Base-by-base conservation (phyloP, 2,797 vertebrate genomes). In the Heliangelus exortis region DNA sequence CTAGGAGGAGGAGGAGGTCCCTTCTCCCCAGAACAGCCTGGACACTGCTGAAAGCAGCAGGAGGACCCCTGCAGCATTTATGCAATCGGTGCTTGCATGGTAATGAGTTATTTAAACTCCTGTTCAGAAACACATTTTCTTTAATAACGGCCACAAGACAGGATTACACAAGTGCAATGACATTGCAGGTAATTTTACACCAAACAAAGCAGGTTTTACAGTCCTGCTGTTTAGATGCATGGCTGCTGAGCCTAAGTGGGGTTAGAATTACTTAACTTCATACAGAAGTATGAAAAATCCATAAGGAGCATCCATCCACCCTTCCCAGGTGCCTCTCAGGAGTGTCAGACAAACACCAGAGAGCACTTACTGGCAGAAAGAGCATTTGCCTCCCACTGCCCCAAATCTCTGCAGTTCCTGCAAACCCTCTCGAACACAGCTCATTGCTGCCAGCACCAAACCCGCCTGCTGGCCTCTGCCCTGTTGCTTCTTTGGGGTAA, bases 1-100 rank as follows among this genome's bases (percentile, higher is more conserved):
- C 84, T 87, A 39, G 2, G 31, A 72, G 63, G 58, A 58, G 33
- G 31, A 72, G 63, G 58, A 59, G 34, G 25, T 4, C 8, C 34
- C 4, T 53, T 75, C 55, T 67, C 31, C 10, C 26, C 34, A 29
- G 48, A 41, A 17, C 0, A 0, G 34, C 17, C 2, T 2, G 1
- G 33, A 25, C 50, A 26, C 26, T 76, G 43, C 61, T 33, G 29
- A 55, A n/a, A 88, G 63, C 23, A 13, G 22, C 50, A 68, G 81
- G 9, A 84, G 34, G 34, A 62, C 28, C 67, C 78, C 83, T 28
- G 55, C 66, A 80, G 62, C 39, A 51, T 57, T 62, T 57, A 29
- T 48, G 62, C 61, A 59, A 36, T 45, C 59, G 53, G 33, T 16
- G 33, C 29, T 65, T 50, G 20, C 55, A 65, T 3, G 25, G 66